Evolutionary conservation across 2,888 invertebrate species (phyloP), one percentile per base, ranked within the genome.

Genomic region (Stramonita haemastoma): DNA sequence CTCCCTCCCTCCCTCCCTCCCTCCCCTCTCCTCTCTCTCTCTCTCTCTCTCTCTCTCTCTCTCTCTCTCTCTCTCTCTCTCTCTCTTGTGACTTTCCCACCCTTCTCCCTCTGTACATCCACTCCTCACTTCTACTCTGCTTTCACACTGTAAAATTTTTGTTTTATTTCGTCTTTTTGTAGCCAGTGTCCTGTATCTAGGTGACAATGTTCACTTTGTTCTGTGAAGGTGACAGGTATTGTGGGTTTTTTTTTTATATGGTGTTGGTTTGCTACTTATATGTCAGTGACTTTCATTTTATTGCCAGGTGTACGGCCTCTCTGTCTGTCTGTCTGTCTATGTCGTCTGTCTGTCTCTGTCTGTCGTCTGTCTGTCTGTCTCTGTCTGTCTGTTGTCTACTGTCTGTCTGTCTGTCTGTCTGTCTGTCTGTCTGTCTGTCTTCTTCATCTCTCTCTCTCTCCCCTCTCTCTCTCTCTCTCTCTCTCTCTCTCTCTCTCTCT

Each of bases 1-100:
- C 46, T 46, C 46, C 8, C 46, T 46, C 46, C 8, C 46, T 46
- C 46, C 8, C 46, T 46, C 46, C 8, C 46, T 46, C 46, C 8
- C 46, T 46, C 46, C 8, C 46, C 8, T 8, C 8, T 8, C 46
- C 77, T 86, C 86, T 60, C 57, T 57, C 57, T 86, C 57, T 36
- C 77, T 87, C 77, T 66, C 77, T 77, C 46, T 87, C 79, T 87
- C 46, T 77, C 46, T 87, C 87, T 73, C 36, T 73, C 73, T 32
- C 36, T 19, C 22, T 70, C 87, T 87, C 70, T 70, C n/a, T 87
- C 87, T 46, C 46, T 46, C 46, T 46, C 46, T 46, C 46, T 46
- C 46, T 46, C 46, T 46, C 46, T n/a, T n/a, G n/a, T n/a, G n/a
- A n/a, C n/a, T n/a, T n/a, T n/a, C n/a, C n/a, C n/a, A n/a, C n/a